Evolutionary conservation across 1,140 invertebrate species (phyloP).

Genomic region (Trachymyrmex cornetzi): DNA sequence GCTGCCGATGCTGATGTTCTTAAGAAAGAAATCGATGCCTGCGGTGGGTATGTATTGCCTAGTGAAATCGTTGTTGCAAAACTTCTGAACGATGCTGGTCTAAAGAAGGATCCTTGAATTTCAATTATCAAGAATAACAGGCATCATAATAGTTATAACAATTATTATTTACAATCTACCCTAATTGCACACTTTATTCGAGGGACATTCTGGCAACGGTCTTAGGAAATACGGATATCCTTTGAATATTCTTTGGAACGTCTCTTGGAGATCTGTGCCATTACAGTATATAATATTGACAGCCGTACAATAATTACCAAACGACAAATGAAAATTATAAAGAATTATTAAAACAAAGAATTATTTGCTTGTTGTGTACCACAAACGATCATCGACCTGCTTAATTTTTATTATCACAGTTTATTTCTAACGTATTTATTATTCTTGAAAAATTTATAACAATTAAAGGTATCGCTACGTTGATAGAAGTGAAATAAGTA

Average conservation of each 20-base stretch:
- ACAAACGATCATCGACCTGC: background rate
- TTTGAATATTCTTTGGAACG: no score
- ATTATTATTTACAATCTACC: background rate
- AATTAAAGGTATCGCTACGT: background rate
- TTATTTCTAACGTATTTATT: background rate
- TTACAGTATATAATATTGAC: background rate
- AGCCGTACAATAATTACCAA: background rate
- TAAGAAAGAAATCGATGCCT: constrained; percentile 94
- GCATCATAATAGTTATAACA: background rate
- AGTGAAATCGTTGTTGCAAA: constrained; percentile 91
- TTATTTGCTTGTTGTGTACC: background rate
- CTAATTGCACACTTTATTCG: no score
- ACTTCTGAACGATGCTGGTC: constrained; percentile 91
- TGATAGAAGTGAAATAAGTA: no score
- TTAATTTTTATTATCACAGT: background rate
- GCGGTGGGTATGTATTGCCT: constrained; percentile 92
- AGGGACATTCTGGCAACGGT: no score
- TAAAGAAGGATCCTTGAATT: constrained; percentile 83
- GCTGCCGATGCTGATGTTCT: constrained; percentile 90
- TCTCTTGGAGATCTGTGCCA: no score
- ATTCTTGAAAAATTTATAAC: background rate
- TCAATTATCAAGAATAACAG: constrained; percentile 67
- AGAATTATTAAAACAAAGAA: no score
- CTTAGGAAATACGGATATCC: no score
- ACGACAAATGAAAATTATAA: background rate